phyloP scores from a whole-genome alignment of 2,797 vertebrate genomes.

The Helicolenus hilgendorfi region DNA sequence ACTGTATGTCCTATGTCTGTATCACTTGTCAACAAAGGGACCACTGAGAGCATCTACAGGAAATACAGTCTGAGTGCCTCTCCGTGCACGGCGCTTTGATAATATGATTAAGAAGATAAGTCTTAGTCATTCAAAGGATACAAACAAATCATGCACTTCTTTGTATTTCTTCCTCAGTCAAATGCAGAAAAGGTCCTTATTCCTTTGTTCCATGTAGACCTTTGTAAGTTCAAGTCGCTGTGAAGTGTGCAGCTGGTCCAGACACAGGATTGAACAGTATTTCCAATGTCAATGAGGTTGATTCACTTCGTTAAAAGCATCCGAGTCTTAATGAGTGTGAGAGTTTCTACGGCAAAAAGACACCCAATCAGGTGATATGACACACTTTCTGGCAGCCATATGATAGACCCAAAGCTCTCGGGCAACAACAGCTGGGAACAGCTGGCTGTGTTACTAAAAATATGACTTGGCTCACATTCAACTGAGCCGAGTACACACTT shows the following conservation, averaged over 20 bases:
- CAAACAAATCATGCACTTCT: neutral
- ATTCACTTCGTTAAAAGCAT: neutral
- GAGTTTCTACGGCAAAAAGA: neutral
- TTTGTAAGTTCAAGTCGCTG: neutral
- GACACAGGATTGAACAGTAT: neutral
- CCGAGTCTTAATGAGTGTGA: neutral
- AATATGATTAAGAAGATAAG: neutral
- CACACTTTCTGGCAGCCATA: slow-evolving; percentile 26
- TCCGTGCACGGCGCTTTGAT: slow-evolving; percentile 8
- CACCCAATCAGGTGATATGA: slow-evolving; percentile 12
- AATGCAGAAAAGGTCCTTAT: neutral
- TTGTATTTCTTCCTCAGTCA: neutral
- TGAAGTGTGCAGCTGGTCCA: neutral
- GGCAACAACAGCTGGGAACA: slow-evolving; percentile 48
- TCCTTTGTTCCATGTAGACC: neutral
- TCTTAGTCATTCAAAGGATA: neutral
- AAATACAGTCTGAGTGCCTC: neutral
- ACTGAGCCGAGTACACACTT: slow-evolving; percentile 14
- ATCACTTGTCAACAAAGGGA: slow-evolving; percentile 2
- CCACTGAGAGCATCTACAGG: neutral
- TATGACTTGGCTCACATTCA: slow-evolving; percentile 24
- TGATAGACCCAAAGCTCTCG: slow-evolving; percentile 7
- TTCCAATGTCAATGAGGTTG: neutral
- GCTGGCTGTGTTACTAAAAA: slow-evolving; percentile 50
- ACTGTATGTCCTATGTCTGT: neutral